Percentiles rank a stretch among this genome's conserved stretches.
Conservation (phyloP, 1,140 invertebrate species). For the Panagrolaimus sp. region DNA sequence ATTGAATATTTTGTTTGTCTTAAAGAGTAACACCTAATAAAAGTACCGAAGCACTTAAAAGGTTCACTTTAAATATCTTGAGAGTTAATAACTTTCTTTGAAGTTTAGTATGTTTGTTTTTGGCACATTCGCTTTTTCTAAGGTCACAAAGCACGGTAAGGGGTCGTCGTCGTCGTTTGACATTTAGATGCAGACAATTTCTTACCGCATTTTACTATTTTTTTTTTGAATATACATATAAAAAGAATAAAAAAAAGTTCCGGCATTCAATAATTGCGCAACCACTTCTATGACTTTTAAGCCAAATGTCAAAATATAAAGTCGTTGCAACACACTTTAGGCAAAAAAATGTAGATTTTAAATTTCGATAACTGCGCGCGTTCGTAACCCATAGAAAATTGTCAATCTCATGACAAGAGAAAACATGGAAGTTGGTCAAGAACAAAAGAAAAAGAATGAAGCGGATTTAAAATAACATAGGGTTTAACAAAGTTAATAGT, state of each 20-base stretch:
- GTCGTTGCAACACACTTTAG: constrained; percentile 8
- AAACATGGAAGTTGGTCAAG: not conserved
- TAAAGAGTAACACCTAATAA: too few species aligned
- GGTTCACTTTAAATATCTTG: constrained; percentile 4
- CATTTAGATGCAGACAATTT: not conserved
- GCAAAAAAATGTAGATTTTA: not conserved
- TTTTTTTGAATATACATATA: not conserved
- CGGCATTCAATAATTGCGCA: constrained; percentile 7
- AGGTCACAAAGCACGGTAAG: too few species aligned
- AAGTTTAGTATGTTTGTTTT: too few species aligned
- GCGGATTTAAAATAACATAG: not conserved
- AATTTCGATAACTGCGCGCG: constrained; percentile 11
- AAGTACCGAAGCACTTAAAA: not conserved
- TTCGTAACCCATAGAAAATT: not conserved
- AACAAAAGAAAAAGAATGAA: not conserved
- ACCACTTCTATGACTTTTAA: not conserved
- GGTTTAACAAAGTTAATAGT: too few species aligned
- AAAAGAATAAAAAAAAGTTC: constrained; percentile 4
- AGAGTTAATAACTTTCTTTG: too few species aligned
- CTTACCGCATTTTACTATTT: too few species aligned
- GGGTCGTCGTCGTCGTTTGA: too few species aligned
- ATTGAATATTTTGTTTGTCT: too few species aligned
- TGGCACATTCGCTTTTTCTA: too few species aligned
- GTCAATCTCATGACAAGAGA: constrained; percentile 5
- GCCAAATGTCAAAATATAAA: too few species aligned